A percentile compares a stretch with the other conserved stretches of the same genome.
Conservation (phyloP, 1,140 invertebrate species). For the Drosophila mauritiana region DNA sequence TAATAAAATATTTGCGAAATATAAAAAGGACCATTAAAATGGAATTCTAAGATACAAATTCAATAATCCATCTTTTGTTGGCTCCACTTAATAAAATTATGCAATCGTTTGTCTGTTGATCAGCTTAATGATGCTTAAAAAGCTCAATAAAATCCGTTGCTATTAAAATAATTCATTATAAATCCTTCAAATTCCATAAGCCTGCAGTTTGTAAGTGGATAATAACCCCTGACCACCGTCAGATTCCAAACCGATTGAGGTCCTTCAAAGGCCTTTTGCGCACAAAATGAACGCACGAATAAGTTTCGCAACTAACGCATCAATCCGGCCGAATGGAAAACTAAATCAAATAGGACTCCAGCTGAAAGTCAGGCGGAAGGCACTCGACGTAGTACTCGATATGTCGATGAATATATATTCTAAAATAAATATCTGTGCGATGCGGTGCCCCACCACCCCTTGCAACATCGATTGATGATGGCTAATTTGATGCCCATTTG, state of each 20-base stretch:
- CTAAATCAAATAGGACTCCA: conserved; percentile 74
- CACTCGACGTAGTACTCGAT: conserved; percentile 49
- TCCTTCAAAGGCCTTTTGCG: conserved; percentile 47
- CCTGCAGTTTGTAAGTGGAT: not conserved
- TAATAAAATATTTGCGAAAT: not conserved
- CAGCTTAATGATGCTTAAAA: not conserved
- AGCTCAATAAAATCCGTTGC: conserved; percentile 4
- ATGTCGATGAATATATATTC: conserved; percentile 57
- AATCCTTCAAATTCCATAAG: conserved; percentile 6
- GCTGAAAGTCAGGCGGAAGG: conserved; percentile 64
- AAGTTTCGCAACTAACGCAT: conserved; percentile 56
- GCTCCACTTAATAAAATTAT: not conserved
- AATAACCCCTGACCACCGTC: not conserved
- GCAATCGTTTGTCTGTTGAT: not conserved
- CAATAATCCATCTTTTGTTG: not conserved
- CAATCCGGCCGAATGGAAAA: conserved; percentile 51
- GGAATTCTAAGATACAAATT: too few species aligned
- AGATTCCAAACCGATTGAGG: conserved; percentile 9
- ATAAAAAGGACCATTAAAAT: too few species aligned
- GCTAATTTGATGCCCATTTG: conserved; percentile 72
- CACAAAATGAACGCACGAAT: conserved; percentile 68
- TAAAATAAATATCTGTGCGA: conserved; percentile 78
- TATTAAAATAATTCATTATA: conserved; percentile 13
- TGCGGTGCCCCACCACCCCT: not conserved
- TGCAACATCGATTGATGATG: conserved; percentile 60